These are phyloP conservation scores for Nasonovia ribisnigri DNA, from an alignment of 2,888 invertebrate species.

Conservation along the genomic window DNA sequence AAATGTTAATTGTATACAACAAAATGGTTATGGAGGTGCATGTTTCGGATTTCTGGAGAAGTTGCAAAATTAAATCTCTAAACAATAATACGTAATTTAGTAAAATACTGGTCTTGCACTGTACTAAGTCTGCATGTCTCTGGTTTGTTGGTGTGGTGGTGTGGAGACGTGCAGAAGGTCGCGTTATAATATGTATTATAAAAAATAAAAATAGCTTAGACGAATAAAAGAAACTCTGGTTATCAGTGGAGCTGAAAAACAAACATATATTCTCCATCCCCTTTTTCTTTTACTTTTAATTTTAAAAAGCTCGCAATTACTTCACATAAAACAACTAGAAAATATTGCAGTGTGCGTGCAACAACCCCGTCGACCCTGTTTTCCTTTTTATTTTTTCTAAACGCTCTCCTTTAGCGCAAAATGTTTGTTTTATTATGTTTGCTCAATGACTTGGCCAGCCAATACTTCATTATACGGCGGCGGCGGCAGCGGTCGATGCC, in stretches of 20 bases:
- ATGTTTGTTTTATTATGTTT: slow-evolving; percentile 65
- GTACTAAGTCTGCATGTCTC: neutral
- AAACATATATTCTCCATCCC: slow-evolving; percentile 52
- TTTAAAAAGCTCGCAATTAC: slow-evolving; percentile 54
- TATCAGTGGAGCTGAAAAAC: slow-evolving; percentile 39
- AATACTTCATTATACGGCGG: slow-evolving; percentile 62
- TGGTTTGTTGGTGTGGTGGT: neutral
- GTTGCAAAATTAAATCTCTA: neutral
- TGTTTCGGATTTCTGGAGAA: neutral
- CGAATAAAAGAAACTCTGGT: slow-evolving; percentile 33
- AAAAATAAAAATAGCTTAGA: neutral
- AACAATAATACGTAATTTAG: neutral
- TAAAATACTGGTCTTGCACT: neutral
- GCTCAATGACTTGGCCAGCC: slow-evolving; percentile 64
- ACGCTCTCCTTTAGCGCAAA: slow-evolving; percentile 48
- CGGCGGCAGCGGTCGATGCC: slow-evolving; percentile 10
- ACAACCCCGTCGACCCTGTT: slow-evolving; percentile 9
- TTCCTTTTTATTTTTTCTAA: slow-evolving; percentile 25
- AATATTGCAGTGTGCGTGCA: slow-evolving; percentile 6
- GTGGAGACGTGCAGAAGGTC: neutral
- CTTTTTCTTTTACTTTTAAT: neutral
- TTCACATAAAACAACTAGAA: slow-evolving; percentile 45
- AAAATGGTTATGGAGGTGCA: neutral
- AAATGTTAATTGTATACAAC: neutral
- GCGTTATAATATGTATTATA: neutral